Conservation (phyloP, 2,797 vertebrate species). For the Carapus acus region DNA sequence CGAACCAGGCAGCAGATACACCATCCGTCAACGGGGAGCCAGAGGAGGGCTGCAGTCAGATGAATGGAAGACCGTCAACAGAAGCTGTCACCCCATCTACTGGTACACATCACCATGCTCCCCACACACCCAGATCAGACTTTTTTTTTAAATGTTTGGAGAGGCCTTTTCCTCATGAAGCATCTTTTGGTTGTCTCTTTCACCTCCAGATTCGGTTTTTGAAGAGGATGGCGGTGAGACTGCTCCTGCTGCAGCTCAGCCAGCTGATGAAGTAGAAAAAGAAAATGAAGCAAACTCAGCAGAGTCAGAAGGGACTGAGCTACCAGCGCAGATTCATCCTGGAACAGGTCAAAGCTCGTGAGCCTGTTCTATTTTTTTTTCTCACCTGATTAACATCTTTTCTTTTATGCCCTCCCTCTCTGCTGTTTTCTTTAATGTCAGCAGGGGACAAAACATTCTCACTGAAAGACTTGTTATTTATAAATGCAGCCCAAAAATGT, state of each 20-base stretch:
- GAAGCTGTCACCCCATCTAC: constrained; percentile 45
- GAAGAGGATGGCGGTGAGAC: constrained; percentile 51
- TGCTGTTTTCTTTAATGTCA: background rate
- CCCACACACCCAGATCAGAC: background rate
- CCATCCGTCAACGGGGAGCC: constrained; percentile 62
- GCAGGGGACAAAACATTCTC: background rate
- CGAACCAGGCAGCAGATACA: constrained; percentile 34
- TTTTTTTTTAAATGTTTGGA: no score
- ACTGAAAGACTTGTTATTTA: background rate
- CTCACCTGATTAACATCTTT: background rate
- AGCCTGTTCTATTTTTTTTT: background rate
- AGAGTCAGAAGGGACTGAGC: constrained; percentile 22
- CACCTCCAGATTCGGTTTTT: constrained; percentile 50
- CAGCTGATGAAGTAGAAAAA: constrained; percentile 23
- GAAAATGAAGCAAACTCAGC: constrained; percentile 28
- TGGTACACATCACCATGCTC: constrained; percentile 38
- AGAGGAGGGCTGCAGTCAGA: constrained; percentile 20
- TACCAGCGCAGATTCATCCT: constrained; percentile 8
- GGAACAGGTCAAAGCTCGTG: constrained; percentile 31
- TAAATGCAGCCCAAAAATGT: constrained; percentile 1
- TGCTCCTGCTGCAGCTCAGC: constrained; percentile 17
- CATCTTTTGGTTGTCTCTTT: constrained; percentile 4
- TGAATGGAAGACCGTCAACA: constrained; percentile 30
- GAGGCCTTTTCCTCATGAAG: background rate
- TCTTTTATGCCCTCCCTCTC: background rate